These are phyloP conservation scores for Agrotis puta DNA, from an alignment of 2,888 invertebrate genomes.

Conservation along the genomic window DNA sequence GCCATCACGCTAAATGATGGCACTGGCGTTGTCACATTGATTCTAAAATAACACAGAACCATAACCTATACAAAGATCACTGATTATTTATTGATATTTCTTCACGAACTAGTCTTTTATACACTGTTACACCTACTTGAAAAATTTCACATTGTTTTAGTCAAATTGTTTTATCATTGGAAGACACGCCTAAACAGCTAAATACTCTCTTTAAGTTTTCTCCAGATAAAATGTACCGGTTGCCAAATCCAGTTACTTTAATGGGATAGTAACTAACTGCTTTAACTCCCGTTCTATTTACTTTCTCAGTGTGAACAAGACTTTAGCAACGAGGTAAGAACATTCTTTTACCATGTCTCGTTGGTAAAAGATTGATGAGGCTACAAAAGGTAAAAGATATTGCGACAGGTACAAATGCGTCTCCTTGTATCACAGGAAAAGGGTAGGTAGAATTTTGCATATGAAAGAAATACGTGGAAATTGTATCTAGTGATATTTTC, in stretches of 20 bases:
- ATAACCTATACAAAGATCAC: too few species aligned
- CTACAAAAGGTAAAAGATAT: slow-evolving; percentile 55
- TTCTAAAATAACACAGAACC: too few species aligned
- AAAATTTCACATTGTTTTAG: too few species aligned
- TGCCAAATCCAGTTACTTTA: neutral
- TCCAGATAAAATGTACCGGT: neutral
- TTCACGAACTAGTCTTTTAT: too few species aligned
- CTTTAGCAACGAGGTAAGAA: neutral
- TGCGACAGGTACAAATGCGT: slow-evolving; percentile 53
- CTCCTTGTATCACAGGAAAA: slow-evolving; percentile 10
- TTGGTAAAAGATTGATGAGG: slow-evolving; percentile 53
- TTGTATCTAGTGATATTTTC: neutral
- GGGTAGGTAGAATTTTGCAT: slow-evolving; percentile 17
- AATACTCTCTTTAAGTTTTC: neutral
- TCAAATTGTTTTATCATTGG: too few species aligned
- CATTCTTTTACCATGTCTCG: slow-evolving; percentile 27
- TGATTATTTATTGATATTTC: too few species aligned
- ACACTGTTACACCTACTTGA: too few species aligned
- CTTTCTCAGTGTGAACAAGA: neutral
- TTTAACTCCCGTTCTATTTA: neutral
- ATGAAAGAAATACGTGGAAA: slow-evolving; percentile 2
- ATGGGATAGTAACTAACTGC: neutral
- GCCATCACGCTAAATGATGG: too few species aligned
- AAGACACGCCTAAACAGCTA: too few species aligned
- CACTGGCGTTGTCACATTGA: too few species aligned